Evolutionary conservation across 53 echinoderm and acorn worm species (phyloP), one percentile per base, ranked within the genome.

Genomic region (Echinarachnius parma): DNA sequence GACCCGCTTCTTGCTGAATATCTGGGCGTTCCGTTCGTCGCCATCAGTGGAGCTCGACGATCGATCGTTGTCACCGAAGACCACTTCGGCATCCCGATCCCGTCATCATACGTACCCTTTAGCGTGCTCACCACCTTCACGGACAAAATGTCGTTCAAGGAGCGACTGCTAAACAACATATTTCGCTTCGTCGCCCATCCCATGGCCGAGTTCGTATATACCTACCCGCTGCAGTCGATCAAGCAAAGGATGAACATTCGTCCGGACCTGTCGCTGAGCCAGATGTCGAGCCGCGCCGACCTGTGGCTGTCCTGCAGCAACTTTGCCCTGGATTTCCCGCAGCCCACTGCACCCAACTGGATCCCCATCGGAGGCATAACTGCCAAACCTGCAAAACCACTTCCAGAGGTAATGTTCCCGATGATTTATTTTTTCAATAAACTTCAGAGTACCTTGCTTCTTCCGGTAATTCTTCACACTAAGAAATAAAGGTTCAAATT

Each of bases 61-160:
- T 69, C 53, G 3, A 3, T 69, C 4, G 53, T 53, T 9, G 52
- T 69, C 3, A 69, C 53, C 4, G 70, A 69, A 34, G 70, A 69
- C 3, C 39, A 52, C 18, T 75, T 75, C 56, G 82, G 82, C 34
- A 64, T 81, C 44, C 82, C 82, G 0, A 80, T 83, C 56, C 89
- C 89, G 2, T 62, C 80, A 4, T 76, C 89, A 0, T 89, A 89
- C 50, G 89, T 89, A 16, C 83, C 89, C 11, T 80, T 76, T 48
- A 69, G 70, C 14, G 11, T 69, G 13, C 34, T 69, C 23, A 70
- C 77, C 29, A 29, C 53, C 0, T 77, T 44, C 55, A 77, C 83
- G 3, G 83, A 89, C 37, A 37, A 22, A 29, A 89, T 89, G 89
- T 68, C 55, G 4, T 89, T 89, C 62, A 48, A 46, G 4, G 76